Percentiles rank a stretch among this genome's conserved stretches.
phyloP scores from a whole-genome alignment of 2,113 vertebrate species.

The Setophaga coronata region DNA sequence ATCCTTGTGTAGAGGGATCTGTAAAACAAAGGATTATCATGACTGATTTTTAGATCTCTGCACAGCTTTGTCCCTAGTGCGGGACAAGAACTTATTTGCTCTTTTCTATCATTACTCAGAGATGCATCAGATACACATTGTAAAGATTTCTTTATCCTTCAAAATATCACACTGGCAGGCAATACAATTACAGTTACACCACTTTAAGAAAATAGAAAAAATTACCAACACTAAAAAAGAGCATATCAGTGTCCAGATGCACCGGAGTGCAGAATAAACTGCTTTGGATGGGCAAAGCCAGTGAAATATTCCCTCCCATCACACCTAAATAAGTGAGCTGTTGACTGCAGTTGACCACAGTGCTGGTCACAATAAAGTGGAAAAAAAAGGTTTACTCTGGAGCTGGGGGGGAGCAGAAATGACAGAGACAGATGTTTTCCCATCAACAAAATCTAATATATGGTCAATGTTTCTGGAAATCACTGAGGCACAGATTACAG shows the following conservation, averaged over 20 bases:
- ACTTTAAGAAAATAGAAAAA: neutral
- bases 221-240: neutral
- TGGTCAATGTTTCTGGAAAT: neutral
- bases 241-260: neutral
- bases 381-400: neutral
- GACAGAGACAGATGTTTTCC: neutral
- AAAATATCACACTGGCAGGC: neutral
- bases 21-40: neutral
- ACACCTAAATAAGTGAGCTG: neutral
- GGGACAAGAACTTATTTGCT: neutral
- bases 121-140: rapidly evolving
- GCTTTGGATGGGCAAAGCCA: neutral
- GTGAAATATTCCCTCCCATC: neutral
- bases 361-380: neutral
- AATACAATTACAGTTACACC: neutral
- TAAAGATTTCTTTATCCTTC: neutral
- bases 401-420: neutral
- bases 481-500: neutral
- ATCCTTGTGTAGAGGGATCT: neutral
- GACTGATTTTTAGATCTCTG: neutral
- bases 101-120: neutral
- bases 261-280: neutral
- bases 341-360: neutral
- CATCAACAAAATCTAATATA: neutral
- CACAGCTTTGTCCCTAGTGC: neutral